A percentile compares a stretch with the other conserved stretches of the same genome.
Conservation (phyloP, 1,140 invertebrate species). For the Caenorhabditis tropicalis region DNA sequence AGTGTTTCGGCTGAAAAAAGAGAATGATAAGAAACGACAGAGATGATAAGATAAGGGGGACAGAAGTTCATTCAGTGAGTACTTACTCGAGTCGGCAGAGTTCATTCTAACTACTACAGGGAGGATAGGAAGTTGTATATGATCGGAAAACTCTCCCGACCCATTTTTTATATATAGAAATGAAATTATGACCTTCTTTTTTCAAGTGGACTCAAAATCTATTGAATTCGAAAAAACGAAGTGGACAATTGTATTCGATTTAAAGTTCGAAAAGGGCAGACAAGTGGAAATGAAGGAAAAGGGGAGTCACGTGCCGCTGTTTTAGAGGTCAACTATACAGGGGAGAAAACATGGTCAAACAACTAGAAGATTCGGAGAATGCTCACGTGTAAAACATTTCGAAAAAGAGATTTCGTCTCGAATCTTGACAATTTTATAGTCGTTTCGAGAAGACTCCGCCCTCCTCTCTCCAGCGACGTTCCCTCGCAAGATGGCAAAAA, state of each 20-base stretch:
- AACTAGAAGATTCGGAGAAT: no score
- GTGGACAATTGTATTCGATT: background rate
- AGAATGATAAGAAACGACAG: background rate
- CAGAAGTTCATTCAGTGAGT: no score
- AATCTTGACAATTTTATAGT: slow-evolving; percentile 27
- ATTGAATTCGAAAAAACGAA: background rate
- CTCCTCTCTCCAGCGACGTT: background rate
- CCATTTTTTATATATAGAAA: no score
- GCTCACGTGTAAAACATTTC: no score
- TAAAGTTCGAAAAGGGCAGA: no score
- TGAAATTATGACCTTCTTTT: no score
- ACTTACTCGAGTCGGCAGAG: background rate
- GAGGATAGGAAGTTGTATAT: no score
- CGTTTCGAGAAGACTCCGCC: background rate
- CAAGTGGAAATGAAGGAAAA: background rate
- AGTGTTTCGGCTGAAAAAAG: slow-evolving; percentile 11
- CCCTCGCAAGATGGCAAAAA: background rate
- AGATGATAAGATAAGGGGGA: background rate
- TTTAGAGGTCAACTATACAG: background rate
- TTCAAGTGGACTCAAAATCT: background rate
- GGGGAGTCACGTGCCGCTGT: background rate
- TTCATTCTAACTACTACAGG: background rate
- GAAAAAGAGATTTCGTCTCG: background rate
- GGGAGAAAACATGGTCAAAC: no score
- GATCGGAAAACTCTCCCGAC: no score